phyloP scores from a whole-genome alignment of 23 tunicate genomes.

The Styela clava region DNA sequence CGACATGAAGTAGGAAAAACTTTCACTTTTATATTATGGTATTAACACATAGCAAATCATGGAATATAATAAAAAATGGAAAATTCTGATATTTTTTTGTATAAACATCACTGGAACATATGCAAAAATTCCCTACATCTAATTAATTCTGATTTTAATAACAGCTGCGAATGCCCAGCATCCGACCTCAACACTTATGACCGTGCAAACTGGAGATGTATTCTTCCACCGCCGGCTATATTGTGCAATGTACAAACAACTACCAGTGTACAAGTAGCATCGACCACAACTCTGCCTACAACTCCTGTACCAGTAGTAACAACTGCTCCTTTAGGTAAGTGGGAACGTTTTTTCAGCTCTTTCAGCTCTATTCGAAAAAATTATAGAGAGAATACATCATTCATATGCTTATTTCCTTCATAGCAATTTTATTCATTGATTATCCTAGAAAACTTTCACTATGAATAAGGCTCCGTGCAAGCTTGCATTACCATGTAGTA shows the following conservation, averaged over 20 bases:
- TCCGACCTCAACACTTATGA: slow-evolving; percentile 44
- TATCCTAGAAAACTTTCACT: not conserved
- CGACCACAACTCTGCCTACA: slow-evolving; percentile 17
- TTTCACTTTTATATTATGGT: too few relatives aligned
- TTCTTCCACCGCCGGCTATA: slow-evolving; percentile 49
- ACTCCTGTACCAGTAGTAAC: slow-evolving; percentile 18
- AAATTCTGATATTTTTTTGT: too few relatives aligned
- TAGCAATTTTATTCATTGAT: too few relatives aligned
- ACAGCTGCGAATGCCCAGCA: slow-evolving; percentile 74
- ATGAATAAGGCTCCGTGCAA: not conserved
- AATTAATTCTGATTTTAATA: slow-evolving; percentile 3
- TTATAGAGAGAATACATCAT: too few relatives aligned
- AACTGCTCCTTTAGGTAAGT: slow-evolving; percentile 25
- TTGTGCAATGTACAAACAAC: slow-evolving; percentile 20
- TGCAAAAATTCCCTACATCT: too few relatives aligned
- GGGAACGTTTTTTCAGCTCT: too few relatives aligned
- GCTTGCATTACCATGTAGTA: too few relatives aligned
- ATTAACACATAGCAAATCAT: not conserved
- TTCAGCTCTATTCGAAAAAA: too few relatives aligned
- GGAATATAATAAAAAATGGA: not conserved
- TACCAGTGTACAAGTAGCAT: slow-evolving; percentile 18
- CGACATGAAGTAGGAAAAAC: slow-evolving; percentile 44
- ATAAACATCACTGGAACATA: too few relatives aligned
- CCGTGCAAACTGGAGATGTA: slow-evolving; percentile 89
- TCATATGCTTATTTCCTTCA: too few relatives aligned